Evolutionary conservation across 2,888 invertebrate species (phyloP).

Genomic region (Conus canariensis): DNA sequence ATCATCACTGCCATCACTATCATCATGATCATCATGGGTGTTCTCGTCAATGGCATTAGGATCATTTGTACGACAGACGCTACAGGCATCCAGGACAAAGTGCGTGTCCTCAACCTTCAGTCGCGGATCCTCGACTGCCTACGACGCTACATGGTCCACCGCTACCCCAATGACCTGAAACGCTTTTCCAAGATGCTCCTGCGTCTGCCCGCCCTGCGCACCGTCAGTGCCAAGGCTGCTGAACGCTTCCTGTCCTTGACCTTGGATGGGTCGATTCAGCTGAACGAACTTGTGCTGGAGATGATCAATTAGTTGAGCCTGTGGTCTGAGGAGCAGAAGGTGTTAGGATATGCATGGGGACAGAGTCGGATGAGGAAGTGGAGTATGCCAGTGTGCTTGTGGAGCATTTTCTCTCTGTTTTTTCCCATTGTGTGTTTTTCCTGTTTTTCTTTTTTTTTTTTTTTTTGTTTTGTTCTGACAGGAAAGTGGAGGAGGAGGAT

Average conservation of each 20-base stretch:
- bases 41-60: no score
- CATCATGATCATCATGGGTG: no score
- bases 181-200: conserved; percentile 76
- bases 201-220: conserved; percentile 75
- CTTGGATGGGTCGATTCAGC: conserved; percentile 74
- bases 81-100: conserved; percentile 72
- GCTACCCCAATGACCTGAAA: conserved; percentile 67
- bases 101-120: conserved; percentile 71
- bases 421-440: no score
- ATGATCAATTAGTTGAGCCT: conserved; percentile 70
- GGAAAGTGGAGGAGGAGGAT: no score
- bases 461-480: no score
- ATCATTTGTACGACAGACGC: conserved; percentile 69
- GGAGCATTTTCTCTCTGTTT: no score
- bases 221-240: conserved; percentile 77
- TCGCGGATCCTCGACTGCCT: conserved; percentile 74
- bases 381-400: no score
- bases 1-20: no score
- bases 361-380: no score
- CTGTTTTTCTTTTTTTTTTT: no score
- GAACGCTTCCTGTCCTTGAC: conserved; percentile 76
- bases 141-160: conserved; percentile 68
- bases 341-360: background rate
- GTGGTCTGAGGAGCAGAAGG: no score
- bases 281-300: conserved; percentile 77